phyloP scores from a whole-genome alignment of 2,888 invertebrate genomes.

The Spatulosminthurus flaviceps region DNA sequence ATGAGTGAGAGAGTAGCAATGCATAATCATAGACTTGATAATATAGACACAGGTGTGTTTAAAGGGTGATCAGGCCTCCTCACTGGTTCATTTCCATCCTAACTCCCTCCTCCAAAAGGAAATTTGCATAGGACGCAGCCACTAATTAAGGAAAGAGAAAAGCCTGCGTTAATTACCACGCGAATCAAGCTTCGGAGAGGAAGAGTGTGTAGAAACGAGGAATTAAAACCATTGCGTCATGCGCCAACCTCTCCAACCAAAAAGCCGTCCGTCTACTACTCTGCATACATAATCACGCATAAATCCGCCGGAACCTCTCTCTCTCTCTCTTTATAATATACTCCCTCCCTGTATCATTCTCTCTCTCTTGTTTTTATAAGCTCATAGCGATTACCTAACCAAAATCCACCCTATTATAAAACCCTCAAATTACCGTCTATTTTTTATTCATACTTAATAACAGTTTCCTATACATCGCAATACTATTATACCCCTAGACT shows the following conservation, averaged over 20 bases:
- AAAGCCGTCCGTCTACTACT: not conserved
- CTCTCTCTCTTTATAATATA: not conserved
- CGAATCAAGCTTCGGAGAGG: slow-evolving; percentile 50
- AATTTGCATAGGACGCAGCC: slow-evolving; percentile 63
- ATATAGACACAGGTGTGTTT: slow-evolving; percentile 43
- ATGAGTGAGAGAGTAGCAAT: slow-evolving; percentile 22
- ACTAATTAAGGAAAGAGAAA: slow-evolving; percentile 62
- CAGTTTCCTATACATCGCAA: not conserved
- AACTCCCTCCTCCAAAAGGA: slow-evolving; percentile 58
- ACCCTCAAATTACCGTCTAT: slow-evolving; percentile 10
- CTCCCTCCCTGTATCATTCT: too few relatives aligned
- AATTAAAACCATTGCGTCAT: slow-evolving; percentile 15
- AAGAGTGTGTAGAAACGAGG: slow-evolving; percentile 14
- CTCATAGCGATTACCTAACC: slow-evolving; percentile 9
- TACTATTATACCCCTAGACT: not conserved
- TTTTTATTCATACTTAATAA: slow-evolving; percentile 13
- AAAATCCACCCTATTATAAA: slow-evolving; percentile 16
- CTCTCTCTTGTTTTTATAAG: not conserved
- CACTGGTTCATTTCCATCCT: slow-evolving; percentile 53
- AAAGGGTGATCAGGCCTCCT: slow-evolving; percentile 47
- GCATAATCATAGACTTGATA: slow-evolving; percentile 38
- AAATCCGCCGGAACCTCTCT: not conserved
- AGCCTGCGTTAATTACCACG: slow-evolving; percentile 62
- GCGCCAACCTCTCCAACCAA: slow-evolving; percentile 28
- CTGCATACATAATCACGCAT: slow-evolving; percentile 9